Base-by-base conservation (phyloP, 2,113 vertebrate species). In the Motacilla alba region DNA sequence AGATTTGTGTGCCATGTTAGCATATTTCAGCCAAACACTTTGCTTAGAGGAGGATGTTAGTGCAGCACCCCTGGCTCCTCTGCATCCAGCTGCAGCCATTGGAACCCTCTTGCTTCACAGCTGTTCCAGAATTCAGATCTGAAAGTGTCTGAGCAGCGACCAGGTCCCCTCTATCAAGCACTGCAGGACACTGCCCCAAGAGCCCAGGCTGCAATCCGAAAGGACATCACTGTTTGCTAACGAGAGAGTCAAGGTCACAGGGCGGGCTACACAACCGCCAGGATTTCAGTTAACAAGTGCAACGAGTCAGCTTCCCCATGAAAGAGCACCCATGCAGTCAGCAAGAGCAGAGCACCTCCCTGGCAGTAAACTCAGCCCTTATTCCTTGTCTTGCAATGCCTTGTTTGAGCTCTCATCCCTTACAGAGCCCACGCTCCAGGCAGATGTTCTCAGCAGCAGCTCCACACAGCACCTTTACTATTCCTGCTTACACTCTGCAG, bases 311-410 rank as follows among this genome's bases (percentile, higher is more conserved):
- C 35, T 59, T 15, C 20, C 37, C 0, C 2, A 21, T 1, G 19
- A 2, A 33, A 43, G 64, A 81, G 39, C n/a, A 78, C 2, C 69
- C 41, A 2, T 2, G 15, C 3, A 14, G 22, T 15, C 41, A 66
- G 69, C 46, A 81, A 15, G 18, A 66, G 59, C 73, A 37, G 16
- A 78, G 46, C 64, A 53, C 55, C 58, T 35, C 41, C 67, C 58
- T 10, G 49, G 30, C 63, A 80, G 13, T 1, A 22, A 85, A 59
- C 8, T 18, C 50, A 53, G 20, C 31, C 31, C 50, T n/a, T 4
- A 5, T 0, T 43, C 37, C 31, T 13, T 12, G 5, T 27, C 43
- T 35, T 4, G 1, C 68, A 66, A 15, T 2, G 27, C 37, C 47
- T 30, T 9, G 30, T 26, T 27, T 11, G 39, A 44, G 56, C 7